Base-by-base conservation (phyloP, 1,140 invertebrate species). In the Drosophila tani region DNA sequence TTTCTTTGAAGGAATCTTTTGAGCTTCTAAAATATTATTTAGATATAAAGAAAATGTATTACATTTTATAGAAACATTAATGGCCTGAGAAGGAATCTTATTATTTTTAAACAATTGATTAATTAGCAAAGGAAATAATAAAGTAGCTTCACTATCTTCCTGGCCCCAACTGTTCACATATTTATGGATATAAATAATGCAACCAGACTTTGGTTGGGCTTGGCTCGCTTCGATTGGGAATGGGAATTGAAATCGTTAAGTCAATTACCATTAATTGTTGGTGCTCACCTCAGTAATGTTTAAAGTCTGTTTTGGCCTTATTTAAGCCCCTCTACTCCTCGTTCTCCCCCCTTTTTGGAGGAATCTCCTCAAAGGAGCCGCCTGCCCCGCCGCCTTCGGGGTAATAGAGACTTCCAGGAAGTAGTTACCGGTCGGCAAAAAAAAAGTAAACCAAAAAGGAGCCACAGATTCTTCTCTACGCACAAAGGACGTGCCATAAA, bases 371-470 rank as follows among this genome's bases (percentile, higher is more conserved):
- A 67, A 69, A 68, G 19, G 38, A 49, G 69, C 43, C 69, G 69
- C 63, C 19, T 15, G 45, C 12, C 9, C 32, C 32, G 29, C 35
- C 17, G 45, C 21, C 49, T 65, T 65, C 70, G 32, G 32, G 15
- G 47, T 70, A 81, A 87, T 87, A 71, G 66, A 82, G 80, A 74
- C 77, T 87, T 88, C 77, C 73, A 83, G 84, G 84, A 87, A 87
- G 84, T 78, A 77, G 84, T 66, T 65, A 77, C 85, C 59, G 75
- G 47, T 75, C 41, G 57, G 66, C 65, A 29, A 63, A 55, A 49
- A 49, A 59, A 64, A 17, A 29, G 15, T 15, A 41, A 41, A 47
- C 60, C 4, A 38, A 59, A 73, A 21, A 24, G 68, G 17, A 65
- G 21, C 43, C 35, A 71, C 47, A 59, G 58, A 81, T 66, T 62